Base-by-base conservation (phyloP, 2,797 vertebrate genomes). In the Cuculus canorus region DNA sequence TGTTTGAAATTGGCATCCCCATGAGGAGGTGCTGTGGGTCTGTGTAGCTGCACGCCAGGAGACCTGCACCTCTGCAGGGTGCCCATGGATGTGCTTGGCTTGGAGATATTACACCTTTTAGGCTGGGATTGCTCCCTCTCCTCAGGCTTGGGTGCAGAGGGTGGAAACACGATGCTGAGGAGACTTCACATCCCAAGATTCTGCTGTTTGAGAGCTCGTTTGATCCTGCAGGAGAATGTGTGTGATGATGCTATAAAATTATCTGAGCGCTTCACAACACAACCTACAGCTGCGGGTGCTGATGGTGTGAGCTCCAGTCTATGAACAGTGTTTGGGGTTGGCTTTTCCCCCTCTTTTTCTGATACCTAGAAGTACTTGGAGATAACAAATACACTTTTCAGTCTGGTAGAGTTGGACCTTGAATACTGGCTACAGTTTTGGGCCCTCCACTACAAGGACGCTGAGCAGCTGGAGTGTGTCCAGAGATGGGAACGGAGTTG, bases 41-140 rank as follows among this genome's bases (percentile, higher is more conserved):
- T n/a, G n/a, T n/a, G n/a, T 7, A 13, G 43, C 25, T 27, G 6
- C 2, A 1, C 1, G 2, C 66, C 50, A 10, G 75, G 65, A 71
- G 59, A 32, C 32, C 17, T 7, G 35, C 10, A 0, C 22, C 18
- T 2, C 52, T 10, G 30, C 22, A 33, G 50, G 8, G 14, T 17
- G 48, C 35, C 23, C 1, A 1, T 2, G 52, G 59, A 1, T 18
- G 25, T 2, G 14, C 59, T 13, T 6, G 59, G 25, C 7, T 27
- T 11, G 18, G 6, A 24, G 52, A 3, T 2, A 7, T 23, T 30
- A 2, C 1, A 1, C 18, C 27, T n/a, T 13, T 28, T 4, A 19
- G 45, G 43, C 60, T n/a, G 68, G 32, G 52, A 28, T 65, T 13
- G 7, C 4, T n/a, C 16, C 10, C 16, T 16, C 11, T 11, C 27